These are phyloP conservation scores for Todus mexicanus DNA, from an alignment of 2,797 vertebrate species.

Conservation along the genomic window DNA sequence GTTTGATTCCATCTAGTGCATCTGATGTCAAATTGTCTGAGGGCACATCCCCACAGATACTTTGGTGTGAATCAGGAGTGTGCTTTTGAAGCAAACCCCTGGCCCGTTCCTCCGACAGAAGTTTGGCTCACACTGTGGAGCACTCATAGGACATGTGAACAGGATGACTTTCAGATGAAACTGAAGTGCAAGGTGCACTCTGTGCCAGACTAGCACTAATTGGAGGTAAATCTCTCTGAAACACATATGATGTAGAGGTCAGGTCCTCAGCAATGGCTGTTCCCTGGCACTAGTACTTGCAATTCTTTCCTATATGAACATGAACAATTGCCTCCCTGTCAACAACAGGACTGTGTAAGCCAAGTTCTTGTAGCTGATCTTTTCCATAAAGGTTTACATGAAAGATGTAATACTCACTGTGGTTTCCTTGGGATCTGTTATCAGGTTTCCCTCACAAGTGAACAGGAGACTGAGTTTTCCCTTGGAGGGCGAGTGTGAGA, in stretches of 20 bases:
- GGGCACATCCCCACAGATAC: neutral
- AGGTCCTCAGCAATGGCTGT: neutral
- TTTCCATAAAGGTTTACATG: neutral
- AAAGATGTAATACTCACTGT: neutral
- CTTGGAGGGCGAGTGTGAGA: neutral
- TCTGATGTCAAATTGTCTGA: neutral
- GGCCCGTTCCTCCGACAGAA: rapidly evolving
- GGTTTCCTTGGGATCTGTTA: neutral
- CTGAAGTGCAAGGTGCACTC: neutral
- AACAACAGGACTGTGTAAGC: neutral
- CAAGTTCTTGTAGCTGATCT: neutral
- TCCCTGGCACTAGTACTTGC: neutral
- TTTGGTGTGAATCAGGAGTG: neutral
- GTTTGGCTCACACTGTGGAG: neutral
- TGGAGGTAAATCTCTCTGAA: neutral
- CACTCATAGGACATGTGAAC: neutral
- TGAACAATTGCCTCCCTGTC: neutral
- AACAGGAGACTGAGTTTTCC: neutral
- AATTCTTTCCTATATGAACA: neutral
- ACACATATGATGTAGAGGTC: neutral
- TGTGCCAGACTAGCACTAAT: neutral
- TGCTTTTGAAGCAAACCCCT: neutral
- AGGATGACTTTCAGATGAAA: neutral
- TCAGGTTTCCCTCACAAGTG: neutral
- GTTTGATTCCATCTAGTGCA: neutral